phyloP scores from a whole-genome alignment of 2,113 vertebrate species.

The Anhinga anhinga region DNA sequence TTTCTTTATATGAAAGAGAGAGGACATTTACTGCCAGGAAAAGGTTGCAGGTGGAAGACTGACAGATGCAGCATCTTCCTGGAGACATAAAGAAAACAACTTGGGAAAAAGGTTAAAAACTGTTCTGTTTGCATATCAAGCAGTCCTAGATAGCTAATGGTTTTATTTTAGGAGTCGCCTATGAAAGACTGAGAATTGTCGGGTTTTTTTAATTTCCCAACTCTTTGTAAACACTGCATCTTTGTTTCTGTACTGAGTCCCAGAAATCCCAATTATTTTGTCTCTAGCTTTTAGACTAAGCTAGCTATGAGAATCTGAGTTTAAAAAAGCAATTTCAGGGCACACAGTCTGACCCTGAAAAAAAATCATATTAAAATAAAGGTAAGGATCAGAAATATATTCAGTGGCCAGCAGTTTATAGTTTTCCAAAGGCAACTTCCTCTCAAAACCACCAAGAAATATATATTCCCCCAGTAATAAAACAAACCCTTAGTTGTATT shows the following conservation, averaged over 20 bases:
- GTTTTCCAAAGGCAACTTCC: not conserved
- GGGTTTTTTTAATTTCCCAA: not conserved
- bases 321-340: not conserved
- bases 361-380: not conserved
- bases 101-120: not conserved
- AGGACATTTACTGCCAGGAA: not conserved
- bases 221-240: not conserved
- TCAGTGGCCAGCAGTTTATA: not conserved
- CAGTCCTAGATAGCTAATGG: not conserved
- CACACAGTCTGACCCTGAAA: not conserved
- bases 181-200: not conserved
- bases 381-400: not conserved
- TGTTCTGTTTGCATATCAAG: not conserved
- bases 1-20: not conserved
- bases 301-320: not conserved
- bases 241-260: not conserved
- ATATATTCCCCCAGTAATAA: not conserved
- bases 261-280: not conserved
- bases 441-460: not conserved
- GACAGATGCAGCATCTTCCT: not conserved
- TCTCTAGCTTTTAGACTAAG: not conserved
- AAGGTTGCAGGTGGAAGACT: not conserved
- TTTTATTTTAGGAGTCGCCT: not conserved
- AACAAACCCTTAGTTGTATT: not conserved
- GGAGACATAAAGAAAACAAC: not conserved